These are phyloP conservation scores for Neoascia interrupta DNA, from an alignment of 2,888 invertebrate genomes.

Conservation along the genomic window DNA sequence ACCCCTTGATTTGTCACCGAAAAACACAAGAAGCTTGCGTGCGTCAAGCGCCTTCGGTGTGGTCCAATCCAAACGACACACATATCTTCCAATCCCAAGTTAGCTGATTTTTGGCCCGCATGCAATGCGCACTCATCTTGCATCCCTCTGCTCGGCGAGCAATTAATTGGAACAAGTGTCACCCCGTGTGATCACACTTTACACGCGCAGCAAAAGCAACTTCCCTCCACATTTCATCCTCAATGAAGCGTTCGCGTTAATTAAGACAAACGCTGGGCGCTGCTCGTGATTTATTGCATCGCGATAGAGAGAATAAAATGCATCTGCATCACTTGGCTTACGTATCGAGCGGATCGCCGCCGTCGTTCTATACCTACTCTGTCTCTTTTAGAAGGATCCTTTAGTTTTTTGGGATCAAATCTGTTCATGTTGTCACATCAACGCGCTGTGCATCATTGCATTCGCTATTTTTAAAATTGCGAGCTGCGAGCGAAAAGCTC, in stretches of 20 bases:
- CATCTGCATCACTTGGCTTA: slow-evolving; percentile 62
- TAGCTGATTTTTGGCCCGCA: slow-evolving; percentile 52
- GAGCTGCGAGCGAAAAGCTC: slow-evolving; percentile 51
- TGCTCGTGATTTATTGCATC: slow-evolving; percentile 61
- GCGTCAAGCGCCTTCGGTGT: slow-evolving; percentile 54
- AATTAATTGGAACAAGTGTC: slow-evolving; percentile 69
- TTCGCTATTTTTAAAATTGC: slow-evolving; percentile 39
- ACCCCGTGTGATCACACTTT: slow-evolving; percentile 65
- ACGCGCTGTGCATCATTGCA: slow-evolving; percentile 45
- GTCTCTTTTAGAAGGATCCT: too few species aligned
- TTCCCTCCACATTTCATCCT: slow-evolving; percentile 61
- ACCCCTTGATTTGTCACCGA: slow-evolving; percentile 46
- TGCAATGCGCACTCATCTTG: slow-evolving; percentile 35
- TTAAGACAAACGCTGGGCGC: slow-evolving; percentile 67
- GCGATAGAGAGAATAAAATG: slow-evolving; percentile 59
- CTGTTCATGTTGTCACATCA: slow-evolving; percentile 68
- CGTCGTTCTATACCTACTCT: too few species aligned
- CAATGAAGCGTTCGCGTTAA: slow-evolving; percentile 67
- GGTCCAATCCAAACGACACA: slow-evolving; percentile 63
- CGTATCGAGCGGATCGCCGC: slow-evolving; percentile 65
- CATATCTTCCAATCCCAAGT: slow-evolving; percentile 56
- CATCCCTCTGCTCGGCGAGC: slow-evolving; percentile 22
- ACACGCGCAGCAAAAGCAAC: slow-evolving; percentile 31
- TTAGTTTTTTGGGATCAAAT: slow-evolving; percentile 64
- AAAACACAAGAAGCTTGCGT: slow-evolving; percentile 31